A percentile compares a stretch with the other conserved stretches of the same genome.
Evolutionary conservation across 2,113 vertebrate genomes (phyloP).

Genomic region (Epinephelus lanceolatus): DNA sequence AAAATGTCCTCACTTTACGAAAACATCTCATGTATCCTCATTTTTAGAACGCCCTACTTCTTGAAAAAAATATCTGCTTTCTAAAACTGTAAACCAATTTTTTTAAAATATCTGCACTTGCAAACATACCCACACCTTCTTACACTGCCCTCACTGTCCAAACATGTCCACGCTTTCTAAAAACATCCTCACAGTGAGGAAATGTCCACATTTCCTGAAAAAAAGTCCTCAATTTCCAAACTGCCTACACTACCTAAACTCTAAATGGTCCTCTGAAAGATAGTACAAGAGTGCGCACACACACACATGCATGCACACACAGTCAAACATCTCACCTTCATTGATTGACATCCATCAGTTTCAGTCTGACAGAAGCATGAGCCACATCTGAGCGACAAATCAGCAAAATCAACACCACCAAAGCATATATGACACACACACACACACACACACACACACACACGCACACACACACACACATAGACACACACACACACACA

Average conservation of each 20-base stretch:
- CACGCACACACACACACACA: neutral
- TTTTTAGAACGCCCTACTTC: neutral
- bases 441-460: conserved; percentile 5
- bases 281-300: neutral
- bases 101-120: neutral
- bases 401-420: conserved; percentile 1
- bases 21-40: no score
- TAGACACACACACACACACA: neutral
- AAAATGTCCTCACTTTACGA: no score
- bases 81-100: no score
- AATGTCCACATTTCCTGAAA: neutral
- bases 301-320: neutral
- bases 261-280: neutral
- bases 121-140: neutral
- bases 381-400: neutral
- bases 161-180: neutral
- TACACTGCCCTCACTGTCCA: neutral
- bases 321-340: conserved; percentile 38
- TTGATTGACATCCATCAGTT: conserved; percentile 24
- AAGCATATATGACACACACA: neutral
- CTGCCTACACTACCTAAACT: neutral
- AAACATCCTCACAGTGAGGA: neutral
- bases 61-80: neutral
- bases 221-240: neutral
- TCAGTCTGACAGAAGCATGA: neutral